Evolutionary conservation across 2,888 invertebrate species (phyloP).

Genomic region (Ischnus inquisitorius): DNA sequence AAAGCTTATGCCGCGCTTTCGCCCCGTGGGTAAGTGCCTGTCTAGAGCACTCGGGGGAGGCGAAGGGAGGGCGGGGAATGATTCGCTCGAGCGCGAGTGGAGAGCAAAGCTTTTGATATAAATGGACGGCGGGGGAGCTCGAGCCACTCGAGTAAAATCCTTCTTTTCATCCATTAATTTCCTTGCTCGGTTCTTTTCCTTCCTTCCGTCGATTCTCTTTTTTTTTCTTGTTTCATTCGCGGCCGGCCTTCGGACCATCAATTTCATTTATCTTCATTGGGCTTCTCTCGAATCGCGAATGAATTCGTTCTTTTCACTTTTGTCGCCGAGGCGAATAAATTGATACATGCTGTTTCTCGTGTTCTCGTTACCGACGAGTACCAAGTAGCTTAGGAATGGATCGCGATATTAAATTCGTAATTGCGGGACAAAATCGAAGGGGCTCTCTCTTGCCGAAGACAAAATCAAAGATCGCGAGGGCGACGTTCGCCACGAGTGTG

Average conservation of each 20-base stretch:
- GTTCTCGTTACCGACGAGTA: too few species aligned
- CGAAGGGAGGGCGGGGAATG: too few species aligned
- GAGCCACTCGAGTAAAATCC: constrained; percentile 69
- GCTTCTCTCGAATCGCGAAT: constrained; percentile 71
- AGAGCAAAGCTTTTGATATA: constrained; percentile 76
- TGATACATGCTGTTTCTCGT: neutral
- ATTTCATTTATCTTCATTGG: constrained; percentile 66
- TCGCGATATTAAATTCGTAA: too few species aligned
- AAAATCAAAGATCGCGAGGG: neutral
- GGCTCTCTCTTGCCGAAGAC: too few species aligned
- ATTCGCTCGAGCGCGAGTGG: constrained; percentile 66
- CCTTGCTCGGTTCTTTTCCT: constrained; percentile 12
- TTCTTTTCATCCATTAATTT: constrained; percentile 67
- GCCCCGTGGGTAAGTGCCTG: constrained; percentile 8
- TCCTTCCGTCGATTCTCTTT: constrained; percentile 9
- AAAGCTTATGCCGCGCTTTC: constrained; percentile 2
- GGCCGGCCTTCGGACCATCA: constrained; percentile 10
- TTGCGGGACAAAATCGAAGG: too few species aligned
- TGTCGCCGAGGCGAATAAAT: neutral
- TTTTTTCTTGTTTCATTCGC: constrained; percentile 29
- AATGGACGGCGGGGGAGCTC: constrained; percentile 75
- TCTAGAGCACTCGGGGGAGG: constrained; percentile 8
- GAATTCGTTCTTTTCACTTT: neutral
- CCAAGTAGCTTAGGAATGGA: too few species aligned
- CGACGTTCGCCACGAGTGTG: neutral